Evolutionary conservation across 2,888 invertebrate genomes (phyloP), one percentile per base, ranked within the genome.

Genomic region (Standfussiana lucernea): DNA sequence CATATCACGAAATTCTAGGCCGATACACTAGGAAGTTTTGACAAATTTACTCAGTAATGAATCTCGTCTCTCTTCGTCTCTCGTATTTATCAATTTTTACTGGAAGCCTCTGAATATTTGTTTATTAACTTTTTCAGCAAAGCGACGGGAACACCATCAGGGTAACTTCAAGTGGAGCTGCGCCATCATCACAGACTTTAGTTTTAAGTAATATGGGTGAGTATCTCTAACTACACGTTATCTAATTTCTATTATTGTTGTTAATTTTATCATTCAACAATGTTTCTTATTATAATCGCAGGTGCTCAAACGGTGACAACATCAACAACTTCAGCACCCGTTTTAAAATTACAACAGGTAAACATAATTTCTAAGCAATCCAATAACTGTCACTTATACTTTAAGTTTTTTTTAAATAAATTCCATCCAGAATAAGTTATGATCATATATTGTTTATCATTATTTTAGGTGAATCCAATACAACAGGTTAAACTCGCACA

Each of bases 401-500:
- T 56, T 72, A 65, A 47, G 67, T 75, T 77, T 61, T 77, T 83
- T 65, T 42, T 47, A 32, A 32, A 47, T 72, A 28, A 53, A 75
- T 77, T 28, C 21, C 65, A 82, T 62, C 21, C 47, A 66, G 11
- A 84, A 86, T 65, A 75, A 69, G 74, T 82, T 77, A 32, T 67
- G 77, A 64, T 81, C 72, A 86, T 87, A 76, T 79, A 75, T 56
- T 83, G 61, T 85, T 86, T 84, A 86, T 91, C 86, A 83, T 85
- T 89, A 88, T 95, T 95, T 91, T 95, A 96, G 96, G 96, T 96
- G 92, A 96, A 95, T 92, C 94, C 94, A 86, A 91, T 96, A 90
- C 96, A 96, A 87, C 96, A 96, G 85, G 94, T 96, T 88, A 96
- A 96, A 93, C 93, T 96, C 89, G 94, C 96, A 89, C 96, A 96